Evolutionary conservation across 1,140 invertebrate species (phyloP).

Genomic region (Apolygus lucorum): DNA sequence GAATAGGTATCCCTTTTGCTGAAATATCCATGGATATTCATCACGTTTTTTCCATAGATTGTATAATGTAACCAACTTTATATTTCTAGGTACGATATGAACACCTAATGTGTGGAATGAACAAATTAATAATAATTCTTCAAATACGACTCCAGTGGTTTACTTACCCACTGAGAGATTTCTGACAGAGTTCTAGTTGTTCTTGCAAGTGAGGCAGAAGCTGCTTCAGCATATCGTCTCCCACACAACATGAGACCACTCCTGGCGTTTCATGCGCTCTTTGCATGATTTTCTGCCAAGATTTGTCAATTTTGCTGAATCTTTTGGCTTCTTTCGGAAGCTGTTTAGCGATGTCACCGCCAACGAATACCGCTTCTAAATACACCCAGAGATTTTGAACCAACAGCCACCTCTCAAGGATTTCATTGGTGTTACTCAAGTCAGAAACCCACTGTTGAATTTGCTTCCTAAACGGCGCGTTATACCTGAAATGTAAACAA

Average conservation of each 20-base stretch:
- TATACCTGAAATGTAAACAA: slow-evolving; percentile 83
- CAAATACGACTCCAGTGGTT: no score
- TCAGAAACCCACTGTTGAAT: slow-evolving; percentile 94
- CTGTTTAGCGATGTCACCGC: slow-evolving; percentile 96
- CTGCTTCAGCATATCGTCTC: slow-evolving; percentile 86
- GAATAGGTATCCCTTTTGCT: no score
- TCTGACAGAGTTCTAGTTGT: slow-evolving; percentile 92
- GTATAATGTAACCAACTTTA: no score
- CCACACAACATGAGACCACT: slow-evolving; percentile 90
- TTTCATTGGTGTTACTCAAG: slow-evolving; percentile 92
- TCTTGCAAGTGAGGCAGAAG: slow-evolving; percentile 91
- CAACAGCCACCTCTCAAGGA: slow-evolving; percentile 88
- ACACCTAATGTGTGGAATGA: no score
- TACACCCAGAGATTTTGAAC: slow-evolving; percentile 99
- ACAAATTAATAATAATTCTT: no score
- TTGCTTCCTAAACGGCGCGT: slow-evolving; percentile 91
- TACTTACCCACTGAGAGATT: slow-evolving; percentile 78
- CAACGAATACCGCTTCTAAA: slow-evolving; percentile 94
- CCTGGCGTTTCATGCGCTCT: slow-evolving; percentile 88
- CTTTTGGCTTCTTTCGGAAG: slow-evolving; percentile 86
- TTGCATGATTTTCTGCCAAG: slow-evolving; percentile 97
- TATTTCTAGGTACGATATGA: no score
- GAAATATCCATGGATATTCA: slow-evolving; percentile 10
- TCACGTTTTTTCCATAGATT: no score
- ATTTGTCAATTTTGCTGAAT: slow-evolving; percentile 96